Conservation (phyloP, 2,113 vertebrate species). For the Strix aluco region DNA sequence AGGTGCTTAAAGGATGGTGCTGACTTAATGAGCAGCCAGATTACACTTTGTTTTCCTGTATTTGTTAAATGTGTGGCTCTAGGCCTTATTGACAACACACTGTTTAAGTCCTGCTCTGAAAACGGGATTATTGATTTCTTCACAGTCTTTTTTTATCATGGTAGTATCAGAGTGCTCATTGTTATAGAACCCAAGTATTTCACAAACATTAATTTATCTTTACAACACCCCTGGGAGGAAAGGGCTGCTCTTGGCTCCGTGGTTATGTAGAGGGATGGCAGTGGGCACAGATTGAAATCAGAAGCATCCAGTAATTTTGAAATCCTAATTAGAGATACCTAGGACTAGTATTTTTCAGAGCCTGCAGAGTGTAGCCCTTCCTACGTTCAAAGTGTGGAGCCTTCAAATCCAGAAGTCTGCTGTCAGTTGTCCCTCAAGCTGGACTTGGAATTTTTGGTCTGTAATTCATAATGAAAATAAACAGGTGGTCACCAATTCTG, state of each 20-base stretch:
- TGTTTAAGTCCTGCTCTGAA: slow-evolving; percentile 26
- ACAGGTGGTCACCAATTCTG: not conserved
- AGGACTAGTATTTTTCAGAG: not conserved
- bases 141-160: not conserved
- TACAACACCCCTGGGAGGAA: not conserved
- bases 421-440: not conserved
- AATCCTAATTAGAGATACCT: not conserved
- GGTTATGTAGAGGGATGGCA: not conserved
- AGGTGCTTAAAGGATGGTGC: not conserved
- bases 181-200: slow-evolving; percentile 12
- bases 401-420: not conserved
- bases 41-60: slow-evolving; percentile 26
- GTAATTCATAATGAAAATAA: not conserved
- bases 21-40: slow-evolving; percentile 29
- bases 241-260: not conserved
- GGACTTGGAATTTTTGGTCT: not conserved
- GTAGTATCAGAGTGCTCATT: slow-evolving; percentile 6
- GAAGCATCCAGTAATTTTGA: not conserved
- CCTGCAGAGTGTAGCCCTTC: not conserved
- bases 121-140: slow-evolving; percentile 48
- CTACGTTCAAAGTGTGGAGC: not conserved
- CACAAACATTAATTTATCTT: slow-evolving; percentile 42
- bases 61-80: not conserved
- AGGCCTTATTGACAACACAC: not conserved
- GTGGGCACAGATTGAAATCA: not conserved